A percentile compares a stretch with the other conserved stretches of the same genome.
Evolutionary conservation across 2,797 vertebrate species (phyloP).

Genomic region (Rhincodon typus): DNA sequence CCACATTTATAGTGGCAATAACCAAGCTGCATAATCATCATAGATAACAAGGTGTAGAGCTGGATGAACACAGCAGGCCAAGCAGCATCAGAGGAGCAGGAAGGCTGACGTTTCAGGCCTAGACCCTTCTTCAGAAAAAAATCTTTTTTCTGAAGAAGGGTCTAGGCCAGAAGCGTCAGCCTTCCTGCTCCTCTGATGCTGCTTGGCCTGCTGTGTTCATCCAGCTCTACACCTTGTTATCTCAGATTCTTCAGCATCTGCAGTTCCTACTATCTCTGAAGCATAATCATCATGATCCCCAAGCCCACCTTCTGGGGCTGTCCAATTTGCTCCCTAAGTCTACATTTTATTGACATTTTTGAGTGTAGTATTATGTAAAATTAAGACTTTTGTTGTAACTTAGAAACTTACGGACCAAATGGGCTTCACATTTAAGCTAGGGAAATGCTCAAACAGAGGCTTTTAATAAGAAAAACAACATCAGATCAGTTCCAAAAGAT

Average conservation of each 20-base stretch:
- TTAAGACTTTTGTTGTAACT: background rate
- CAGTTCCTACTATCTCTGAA: too few species aligned
- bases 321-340: background rate
- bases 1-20: background rate
- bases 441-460: conserved; percentile 50
- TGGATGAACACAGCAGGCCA: too few species aligned
- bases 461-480: conserved; percentile 48
- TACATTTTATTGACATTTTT: background rate
- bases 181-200: too few species aligned
- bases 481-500: conserved; percentile 61
- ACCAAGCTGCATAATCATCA: background rate
- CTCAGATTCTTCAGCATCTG: too few species aligned
- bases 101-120: too few species aligned
- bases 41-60: too few species aligned
- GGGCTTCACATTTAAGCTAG: conserved; percentile 50
- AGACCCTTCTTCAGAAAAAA: too few species aligned
- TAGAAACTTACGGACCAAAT: background rate
- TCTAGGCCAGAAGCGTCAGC: too few species aligned
- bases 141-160: too few species aligned
- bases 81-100: too few species aligned
- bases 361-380: background rate
- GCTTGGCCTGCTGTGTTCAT: too few species aligned
- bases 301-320: background rate
- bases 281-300: background rate
- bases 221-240: too few species aligned